A percentile compares a stretch with the other conserved stretches of the same genome.
Evolutionary conservation across 1,140 invertebrate species (phyloP).

Genomic region (Drosophila dunni): DNA sequence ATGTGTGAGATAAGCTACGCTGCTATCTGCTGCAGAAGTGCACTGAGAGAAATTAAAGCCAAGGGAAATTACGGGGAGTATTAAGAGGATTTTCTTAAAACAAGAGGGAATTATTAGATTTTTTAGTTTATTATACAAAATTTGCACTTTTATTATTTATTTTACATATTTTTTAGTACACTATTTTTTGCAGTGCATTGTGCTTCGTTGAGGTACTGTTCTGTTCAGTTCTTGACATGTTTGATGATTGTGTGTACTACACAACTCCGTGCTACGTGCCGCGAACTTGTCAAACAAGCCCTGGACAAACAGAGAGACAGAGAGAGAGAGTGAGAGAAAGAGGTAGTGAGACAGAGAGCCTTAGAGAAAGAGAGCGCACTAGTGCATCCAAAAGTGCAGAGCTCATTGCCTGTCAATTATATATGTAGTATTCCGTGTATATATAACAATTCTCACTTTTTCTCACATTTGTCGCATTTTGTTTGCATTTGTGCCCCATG

Average conservation of each 20-base stretch:
- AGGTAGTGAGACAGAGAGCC: not conserved
- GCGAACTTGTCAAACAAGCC: conserved; percentile 78
- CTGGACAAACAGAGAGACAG: conserved; percentile 56
- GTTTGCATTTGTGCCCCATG: conserved; percentile 74
- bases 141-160: too few relatives aligned
- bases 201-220: conserved; percentile 27
- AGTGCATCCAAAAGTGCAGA: conserved; percentile 36
- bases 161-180: too few relatives aligned
- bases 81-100: too few relatives aligned
- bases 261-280: conserved; percentile 77
- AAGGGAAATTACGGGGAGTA: too few relatives aligned
- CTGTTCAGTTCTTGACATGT: conserved; percentile 41
- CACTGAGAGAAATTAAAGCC: too few relatives aligned
- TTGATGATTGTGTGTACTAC: conserved; percentile 76
- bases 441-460: conserved; percentile 48
- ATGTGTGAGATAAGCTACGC: conserved; percentile 56
- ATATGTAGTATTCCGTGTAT: conserved; percentile 2
- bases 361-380: too few relatives aligned
- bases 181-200: not conserved
- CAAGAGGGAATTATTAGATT: too few relatives aligned
- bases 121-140: too few relatives aligned
- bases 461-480: conserved; percentile 57
- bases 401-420: conserved; percentile 54
- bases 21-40: conserved; percentile 50
- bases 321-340: conserved; percentile 14